Conservation (phyloP, 2,888 invertebrate species). For the Melinopterus prodromus region DNA sequence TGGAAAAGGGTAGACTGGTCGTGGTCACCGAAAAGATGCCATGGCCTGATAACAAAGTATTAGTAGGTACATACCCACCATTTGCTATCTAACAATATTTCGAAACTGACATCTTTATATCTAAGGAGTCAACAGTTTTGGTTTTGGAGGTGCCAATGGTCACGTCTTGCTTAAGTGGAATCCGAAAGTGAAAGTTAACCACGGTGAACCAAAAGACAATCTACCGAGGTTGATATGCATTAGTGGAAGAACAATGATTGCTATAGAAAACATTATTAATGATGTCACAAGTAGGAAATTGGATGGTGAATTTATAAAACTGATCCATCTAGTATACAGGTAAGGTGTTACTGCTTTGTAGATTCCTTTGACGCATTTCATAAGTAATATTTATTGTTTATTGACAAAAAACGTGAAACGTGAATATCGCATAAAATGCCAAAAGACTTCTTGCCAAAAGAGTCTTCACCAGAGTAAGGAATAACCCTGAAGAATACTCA, state of each 20-base stretch:
- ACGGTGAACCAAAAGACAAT: constrained; percentile 69
- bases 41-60: too few species aligned
- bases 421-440: too few species aligned
- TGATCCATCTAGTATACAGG: constrained; percentile 46
- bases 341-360: not conserved
- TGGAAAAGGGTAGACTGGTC: constrained; percentile 69
- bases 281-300: constrained; percentile 64
- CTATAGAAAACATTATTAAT: constrained; percentile 70
- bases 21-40: constrained; percentile 74
- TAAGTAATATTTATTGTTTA: too few species aligned
- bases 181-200: constrained; percentile 68
- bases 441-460: too few species aligned
- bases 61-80: constrained; percentile 48
- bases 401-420: too few species aligned
- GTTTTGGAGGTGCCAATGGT: constrained; percentile 89
- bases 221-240: constrained; percentile 76
- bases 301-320: constrained; percentile 48
- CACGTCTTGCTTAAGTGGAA: constrained; percentile 72
- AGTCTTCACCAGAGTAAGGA: too few species aligned
- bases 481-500: too few species aligned
- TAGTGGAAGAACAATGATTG: constrained; percentile 81
- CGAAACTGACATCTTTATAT: constrained; percentile 48
- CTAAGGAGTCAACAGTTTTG: constrained; percentile 88
- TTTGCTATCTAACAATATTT: not conserved
- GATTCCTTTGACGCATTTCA: too few species aligned